Conservation (phyloP, 2,888 invertebrate genomes). For the Hartigia nigra region DNA sequence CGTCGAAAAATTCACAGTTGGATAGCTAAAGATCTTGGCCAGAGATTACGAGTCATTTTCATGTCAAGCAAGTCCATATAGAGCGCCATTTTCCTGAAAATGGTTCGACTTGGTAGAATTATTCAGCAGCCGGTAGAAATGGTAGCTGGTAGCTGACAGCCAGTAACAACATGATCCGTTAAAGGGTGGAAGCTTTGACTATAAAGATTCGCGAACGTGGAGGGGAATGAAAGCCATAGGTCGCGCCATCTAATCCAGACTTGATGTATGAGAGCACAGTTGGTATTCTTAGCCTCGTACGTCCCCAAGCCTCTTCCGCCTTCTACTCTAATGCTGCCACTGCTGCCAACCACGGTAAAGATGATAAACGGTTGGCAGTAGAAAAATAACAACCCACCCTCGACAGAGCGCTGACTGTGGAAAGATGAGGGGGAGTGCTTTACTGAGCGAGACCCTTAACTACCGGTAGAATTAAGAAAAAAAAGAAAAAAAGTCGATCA, state of each 20-base stretch:
- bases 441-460: not conserved
- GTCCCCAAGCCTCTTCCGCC: constrained; percentile 13
- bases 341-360: constrained; percentile 20
- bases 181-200: not conserved
- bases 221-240: constrained; percentile 17
- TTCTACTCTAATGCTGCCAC: constrained; percentile 10
- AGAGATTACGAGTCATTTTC: not conserved
- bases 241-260: constrained; percentile 34
- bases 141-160: not conserved
- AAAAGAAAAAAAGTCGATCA: not conserved
- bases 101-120: not conserved
- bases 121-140: not conserved
- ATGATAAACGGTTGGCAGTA: constrained; percentile 40
- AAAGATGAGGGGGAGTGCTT: not conserved
- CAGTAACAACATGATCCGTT: not conserved
- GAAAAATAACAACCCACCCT: constrained; percentile 39
- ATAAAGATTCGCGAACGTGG: constrained; percentile 1
- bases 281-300: constrained; percentile 29
- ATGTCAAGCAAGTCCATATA: not conserved
- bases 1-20: not conserved
- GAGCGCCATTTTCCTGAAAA: not conserved
- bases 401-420: not conserved
- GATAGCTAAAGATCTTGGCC: not conserved
- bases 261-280: constrained; percentile 30
- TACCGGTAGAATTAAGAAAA: not conserved